phyloP scores from a whole-genome alignment of 2,888 invertebrate genomes.

The Stenolophus ochropezus region DNA sequence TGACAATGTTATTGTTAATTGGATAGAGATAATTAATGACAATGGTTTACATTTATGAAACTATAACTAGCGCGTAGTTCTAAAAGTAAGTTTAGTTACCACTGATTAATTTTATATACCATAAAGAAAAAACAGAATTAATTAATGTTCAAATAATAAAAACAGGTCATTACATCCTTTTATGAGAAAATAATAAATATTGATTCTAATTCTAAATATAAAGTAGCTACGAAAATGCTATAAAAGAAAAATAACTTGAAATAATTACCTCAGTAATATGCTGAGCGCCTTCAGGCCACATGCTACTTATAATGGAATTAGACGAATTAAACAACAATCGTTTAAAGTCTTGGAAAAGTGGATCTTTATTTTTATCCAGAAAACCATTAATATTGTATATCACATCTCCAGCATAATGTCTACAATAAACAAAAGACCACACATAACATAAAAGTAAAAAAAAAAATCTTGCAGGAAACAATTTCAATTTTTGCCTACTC shows the following conservation, averaged over 20 bases:
- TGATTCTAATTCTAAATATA: not conserved
- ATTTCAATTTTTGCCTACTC: constrained; percentile 10
- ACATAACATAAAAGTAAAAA: constrained; percentile 7
- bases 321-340: constrained; percentile 89
- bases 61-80: not conserved
- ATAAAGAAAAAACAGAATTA: not conserved
- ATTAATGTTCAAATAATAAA: not conserved
- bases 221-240: not conserved
- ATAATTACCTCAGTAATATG: constrained; percentile 84
- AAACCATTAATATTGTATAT: constrained; percentile 93
- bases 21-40: constrained; percentile 1
- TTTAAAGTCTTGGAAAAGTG: constrained; percentile 97
- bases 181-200: too few relatives aligned
- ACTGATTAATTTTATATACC: not conserved
- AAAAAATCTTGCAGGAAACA: not conserved
- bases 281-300: constrained; percentile 98
- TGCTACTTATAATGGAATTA: constrained; percentile 84
- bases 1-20: constrained; percentile 4
- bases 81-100: not conserved
- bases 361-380: constrained; percentile 98
- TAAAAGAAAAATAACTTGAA: constrained; percentile 38
- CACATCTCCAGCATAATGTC: constrained; percentile 98
- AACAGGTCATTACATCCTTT: too few relatives aligned
- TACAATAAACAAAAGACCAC: constrained; percentile 67
- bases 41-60: not conserved